phyloP scores from a whole-genome alignment of 2,888 invertebrate genomes.

The Eumacrocentrus americanus region DNA sequence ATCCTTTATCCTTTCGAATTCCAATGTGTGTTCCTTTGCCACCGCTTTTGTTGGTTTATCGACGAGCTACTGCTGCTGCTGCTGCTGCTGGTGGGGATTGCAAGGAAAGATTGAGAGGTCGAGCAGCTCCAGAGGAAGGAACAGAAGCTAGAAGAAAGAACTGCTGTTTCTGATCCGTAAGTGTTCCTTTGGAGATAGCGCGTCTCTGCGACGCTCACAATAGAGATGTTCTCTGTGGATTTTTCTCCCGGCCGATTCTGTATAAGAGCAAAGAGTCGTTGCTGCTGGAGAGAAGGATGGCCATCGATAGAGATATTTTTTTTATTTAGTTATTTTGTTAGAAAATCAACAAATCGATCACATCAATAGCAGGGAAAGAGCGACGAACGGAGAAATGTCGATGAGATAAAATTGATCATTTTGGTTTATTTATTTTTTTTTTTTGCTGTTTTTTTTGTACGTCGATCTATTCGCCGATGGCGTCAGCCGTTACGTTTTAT shows the following conservation, averaged over 20 bases:
- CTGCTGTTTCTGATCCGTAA: slow-evolving; percentile 28
- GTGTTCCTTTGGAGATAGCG: slow-evolving; percentile 36
- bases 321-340: background rate
- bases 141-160: slow-evolving; percentile 16
- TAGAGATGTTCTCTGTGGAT: slow-evolving; percentile 9
- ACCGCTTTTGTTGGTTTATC: slow-evolving; percentile 59
- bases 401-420: slow-evolving; percentile 1
- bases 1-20: background rate
- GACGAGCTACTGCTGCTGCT: slow-evolving; percentile 28
- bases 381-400: background rate
- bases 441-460: background rate
- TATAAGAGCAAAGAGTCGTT: too few relatives aligned
- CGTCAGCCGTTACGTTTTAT: slow-evolving; percentile 38
- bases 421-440: background rate
- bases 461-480: slow-evolving; percentile 3
- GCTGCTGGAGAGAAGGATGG: too few relatives aligned
- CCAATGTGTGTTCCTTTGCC: slow-evolving; percentile 7
- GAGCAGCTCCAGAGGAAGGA: slow-evolving; percentile 19
- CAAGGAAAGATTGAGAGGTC: slow-evolving; percentile 1
- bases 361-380: background rate
- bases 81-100: background rate
- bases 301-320: too few relatives aligned
- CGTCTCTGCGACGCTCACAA: slow-evolving; percentile 15
- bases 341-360: background rate
- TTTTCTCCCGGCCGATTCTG: background rate